Evolutionary conservation across 2,888 invertebrate genomes (phyloP), one percentile per base, ranked within the genome.

Genomic region (Itoplectis maculator): DNA sequence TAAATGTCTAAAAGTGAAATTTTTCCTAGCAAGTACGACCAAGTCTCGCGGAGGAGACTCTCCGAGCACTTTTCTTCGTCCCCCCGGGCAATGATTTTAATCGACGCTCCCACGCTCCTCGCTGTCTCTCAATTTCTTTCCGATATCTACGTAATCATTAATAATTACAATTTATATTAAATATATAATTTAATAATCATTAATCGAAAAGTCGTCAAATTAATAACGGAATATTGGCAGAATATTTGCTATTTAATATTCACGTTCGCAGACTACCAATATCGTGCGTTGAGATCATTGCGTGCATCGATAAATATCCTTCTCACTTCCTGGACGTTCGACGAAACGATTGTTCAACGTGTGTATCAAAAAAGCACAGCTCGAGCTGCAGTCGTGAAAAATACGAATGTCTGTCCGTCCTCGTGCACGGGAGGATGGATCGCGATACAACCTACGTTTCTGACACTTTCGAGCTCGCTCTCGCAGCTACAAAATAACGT

Each of bases 281-380:
- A 88, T 88, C 87, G 87, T 88, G 87, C 85, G 81, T 88, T 92
- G 92, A 92, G 92, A 92, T 92, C 92, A 92, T 90, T 88, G 88
- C 86, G 87, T 88, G 86, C 80, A 82, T 85, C 81, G 76, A 82
- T 84, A 82, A 81, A 84, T 78, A 82, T 70, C 42, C 61, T 59
- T n/a, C 11, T 6, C 20, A n/a, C 11, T 66, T 8, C n/a, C 20
- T 18, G 47, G 29, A 66, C 61, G 1, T 42, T 63, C 40, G 40
- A 40, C 18, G 6, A 42, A 63, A 37, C 61, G 20, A 63, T 63
- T 42, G 23, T 45, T 13, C 20, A n/a, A 2, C 2, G 49, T 18
- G 51, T 74, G 37, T 74, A 74, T 74, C 49, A 54, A 65, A 75
- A 75, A 54, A 54, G 54, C 74, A 29, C 74, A 75, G 74, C n/a